A percentile compares a stretch with the other conserved stretches of the same genome.
Conservation (phyloP, 2,113 vertebrate genomes). For the Seriola aureovittata region DNA sequence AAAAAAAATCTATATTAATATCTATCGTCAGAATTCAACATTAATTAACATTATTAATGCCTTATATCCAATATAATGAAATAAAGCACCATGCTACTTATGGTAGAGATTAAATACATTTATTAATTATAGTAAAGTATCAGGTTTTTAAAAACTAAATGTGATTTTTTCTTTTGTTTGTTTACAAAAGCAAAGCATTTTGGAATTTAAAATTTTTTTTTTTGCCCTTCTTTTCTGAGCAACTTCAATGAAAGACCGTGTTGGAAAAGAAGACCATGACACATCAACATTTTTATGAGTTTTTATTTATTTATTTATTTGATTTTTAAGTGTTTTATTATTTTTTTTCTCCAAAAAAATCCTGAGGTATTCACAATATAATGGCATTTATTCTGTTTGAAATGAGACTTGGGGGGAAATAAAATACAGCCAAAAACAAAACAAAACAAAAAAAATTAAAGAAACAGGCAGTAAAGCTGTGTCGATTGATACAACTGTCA, state of each 20-base stretch:
- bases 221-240: background rate
- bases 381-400: constrained; percentile 87
- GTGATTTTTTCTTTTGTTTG: no score
- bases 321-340: constrained; percentile 84
- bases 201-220: no score
- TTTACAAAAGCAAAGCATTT: no score
- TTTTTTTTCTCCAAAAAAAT: constrained; percentile 85
- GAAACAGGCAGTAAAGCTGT: constrained; percentile 69
- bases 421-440: constrained; percentile 63
- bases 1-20: no score
- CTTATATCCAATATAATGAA: no score
- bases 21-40: no score
- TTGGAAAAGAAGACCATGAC: background rate
- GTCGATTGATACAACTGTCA: constrained; percentile 60
- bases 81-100: background rate
- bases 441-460: constrained; percentile 20
- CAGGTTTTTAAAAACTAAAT: no score
- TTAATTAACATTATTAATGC: no score
- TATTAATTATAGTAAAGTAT: background rate
- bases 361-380: constrained; percentile 91
- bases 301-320: constrained; percentile 85
- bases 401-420: constrained; percentile 70
- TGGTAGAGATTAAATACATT: background rate
- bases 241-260: background rate
- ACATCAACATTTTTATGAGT: constrained; percentile 65